Conservation (phyloP, 2,888 invertebrate genomes). For the Trichogramma evanescens region DNA sequence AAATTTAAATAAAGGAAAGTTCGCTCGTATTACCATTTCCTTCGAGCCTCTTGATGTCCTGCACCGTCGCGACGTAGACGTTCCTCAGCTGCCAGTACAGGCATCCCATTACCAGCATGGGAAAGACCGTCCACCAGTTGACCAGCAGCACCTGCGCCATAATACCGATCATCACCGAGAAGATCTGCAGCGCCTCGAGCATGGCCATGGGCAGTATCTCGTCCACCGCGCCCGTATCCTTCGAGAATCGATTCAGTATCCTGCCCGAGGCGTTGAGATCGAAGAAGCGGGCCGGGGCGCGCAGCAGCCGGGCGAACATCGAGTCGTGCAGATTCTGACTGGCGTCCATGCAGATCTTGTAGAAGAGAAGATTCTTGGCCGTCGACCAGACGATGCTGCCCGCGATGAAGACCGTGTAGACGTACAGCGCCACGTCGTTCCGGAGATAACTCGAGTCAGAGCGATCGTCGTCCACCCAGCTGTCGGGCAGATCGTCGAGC, state of each 20-base stretch:
- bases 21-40: conserved; percentile 46
- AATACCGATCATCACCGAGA: conserved; percentile 66
- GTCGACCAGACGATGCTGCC: conserved; percentile 57
- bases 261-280: conserved; percentile 76
- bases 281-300: conserved; percentile 75
- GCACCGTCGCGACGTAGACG: conserved; percentile 65
- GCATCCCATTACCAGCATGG: conserved; percentile 57
- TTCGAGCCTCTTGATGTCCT: conserved; percentile 64
- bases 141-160: conserved; percentile 65
- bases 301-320: conserved; percentile 70
- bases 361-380: conserved; percentile 64
- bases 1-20: background rate
- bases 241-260: conserved; percentile 79
- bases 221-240: conserved; percentile 75
- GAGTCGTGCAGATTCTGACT: conserved; percentile 68
- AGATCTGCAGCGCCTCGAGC: conserved; percentile 60
- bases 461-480: conserved; percentile 55
- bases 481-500: conserved; percentile 52
- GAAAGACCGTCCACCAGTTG: conserved; percentile 51
- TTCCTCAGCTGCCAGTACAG: conserved; percentile 60
- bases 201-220: conserved; percentile 63
- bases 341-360: conserved; percentile 67
- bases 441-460: conserved; percentile 59
- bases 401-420: conserved; percentile 57
- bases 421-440: conserved; percentile 29